A percentile compares a stretch with the other conserved stretches of the same genome.
Conservation (phyloP, 2,888 invertebrate species). For the Dysmachus trigonus region DNA sequence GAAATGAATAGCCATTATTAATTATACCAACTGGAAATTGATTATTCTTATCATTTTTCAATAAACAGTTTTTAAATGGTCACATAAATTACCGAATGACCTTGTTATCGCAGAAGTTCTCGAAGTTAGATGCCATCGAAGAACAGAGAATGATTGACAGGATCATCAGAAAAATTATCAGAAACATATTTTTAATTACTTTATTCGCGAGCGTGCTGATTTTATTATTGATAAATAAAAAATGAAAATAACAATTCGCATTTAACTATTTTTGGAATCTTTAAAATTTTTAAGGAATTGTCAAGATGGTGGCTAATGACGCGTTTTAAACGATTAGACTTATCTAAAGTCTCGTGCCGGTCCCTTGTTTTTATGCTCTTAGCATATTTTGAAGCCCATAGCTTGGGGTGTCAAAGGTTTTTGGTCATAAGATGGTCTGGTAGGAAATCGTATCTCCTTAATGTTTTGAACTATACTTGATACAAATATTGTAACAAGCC, state of each 20-base stretch:
- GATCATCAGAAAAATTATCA: neutral
- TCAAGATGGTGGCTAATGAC: neutral
- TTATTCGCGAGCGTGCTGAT: neutral
- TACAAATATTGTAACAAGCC: neutral
- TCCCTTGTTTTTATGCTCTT: neutral
- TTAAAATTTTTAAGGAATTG: neutral
- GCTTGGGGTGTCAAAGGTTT: neutral
- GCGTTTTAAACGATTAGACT: neutral
- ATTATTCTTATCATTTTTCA: neutral
- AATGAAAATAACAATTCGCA: neutral
- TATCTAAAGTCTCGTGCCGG: neutral
- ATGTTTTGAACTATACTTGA: neutral
- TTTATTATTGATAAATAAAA: neutral
- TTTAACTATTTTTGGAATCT: neutral
- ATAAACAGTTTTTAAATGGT: neutral
- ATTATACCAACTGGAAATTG: neutral
- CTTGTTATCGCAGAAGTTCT: neutral
- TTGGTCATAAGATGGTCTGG: neutral
- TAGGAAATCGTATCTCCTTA: neutral
- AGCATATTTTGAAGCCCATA: neutral
- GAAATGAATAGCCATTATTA: neutral
- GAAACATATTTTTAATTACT: neutral
- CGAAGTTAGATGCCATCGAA: neutral
- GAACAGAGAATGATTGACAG: neutral
- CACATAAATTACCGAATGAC: neutral